These are phyloP conservation scores for Synergus itoensis DNA, from an alignment of 2,888 invertebrate species.

Conservation along the genomic window DNA sequence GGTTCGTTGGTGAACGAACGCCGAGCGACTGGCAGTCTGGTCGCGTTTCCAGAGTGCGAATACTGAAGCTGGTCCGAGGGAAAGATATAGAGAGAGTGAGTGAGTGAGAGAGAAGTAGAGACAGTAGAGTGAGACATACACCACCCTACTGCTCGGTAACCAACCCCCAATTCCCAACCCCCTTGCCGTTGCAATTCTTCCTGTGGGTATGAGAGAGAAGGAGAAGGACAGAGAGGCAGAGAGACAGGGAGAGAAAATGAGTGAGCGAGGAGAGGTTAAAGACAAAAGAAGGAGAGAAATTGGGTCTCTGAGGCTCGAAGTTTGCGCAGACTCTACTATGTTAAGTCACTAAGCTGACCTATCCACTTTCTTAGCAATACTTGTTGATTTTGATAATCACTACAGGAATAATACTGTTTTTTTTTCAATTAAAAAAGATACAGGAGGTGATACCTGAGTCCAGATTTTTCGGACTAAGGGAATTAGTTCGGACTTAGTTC, in stretches of 20 bases:
- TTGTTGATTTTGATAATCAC: constrained; percentile 53
- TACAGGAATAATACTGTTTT: background rate
- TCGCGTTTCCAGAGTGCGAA: constrained; percentile 68
- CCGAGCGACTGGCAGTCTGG: constrained; percentile 74
- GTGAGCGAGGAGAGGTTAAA: constrained; percentile 44
- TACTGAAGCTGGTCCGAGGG: constrained; percentile 64
- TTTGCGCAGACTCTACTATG: constrained; percentile 50
- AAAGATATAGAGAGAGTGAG: constrained; percentile 53
- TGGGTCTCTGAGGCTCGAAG: constrained; percentile 34
- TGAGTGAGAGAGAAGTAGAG: constrained; percentile 51
- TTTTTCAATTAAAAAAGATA: background rate
- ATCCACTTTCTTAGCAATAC: constrained; percentile 54
- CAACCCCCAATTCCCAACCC: constrained; percentile 52
- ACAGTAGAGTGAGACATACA: constrained; percentile 31
- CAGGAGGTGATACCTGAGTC: too few species aligned
- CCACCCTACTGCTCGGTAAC: constrained; percentile 47
- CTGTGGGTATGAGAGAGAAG: constrained; percentile 44
- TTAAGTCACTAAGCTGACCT: constrained; percentile 48
- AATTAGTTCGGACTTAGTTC: too few species aligned
- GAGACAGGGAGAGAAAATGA: constrained; percentile 38
- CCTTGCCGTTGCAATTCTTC: constrained; percentile 48
- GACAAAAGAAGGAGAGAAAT: constrained; percentile 40
- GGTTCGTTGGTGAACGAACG: constrained; percentile 75
- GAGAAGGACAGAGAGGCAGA: constrained; percentile 47
- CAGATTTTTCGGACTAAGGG: too few species aligned